Conservation (phyloP, 2,797 vertebrate genomes). For the Gorsachius magnificus region DNA sequence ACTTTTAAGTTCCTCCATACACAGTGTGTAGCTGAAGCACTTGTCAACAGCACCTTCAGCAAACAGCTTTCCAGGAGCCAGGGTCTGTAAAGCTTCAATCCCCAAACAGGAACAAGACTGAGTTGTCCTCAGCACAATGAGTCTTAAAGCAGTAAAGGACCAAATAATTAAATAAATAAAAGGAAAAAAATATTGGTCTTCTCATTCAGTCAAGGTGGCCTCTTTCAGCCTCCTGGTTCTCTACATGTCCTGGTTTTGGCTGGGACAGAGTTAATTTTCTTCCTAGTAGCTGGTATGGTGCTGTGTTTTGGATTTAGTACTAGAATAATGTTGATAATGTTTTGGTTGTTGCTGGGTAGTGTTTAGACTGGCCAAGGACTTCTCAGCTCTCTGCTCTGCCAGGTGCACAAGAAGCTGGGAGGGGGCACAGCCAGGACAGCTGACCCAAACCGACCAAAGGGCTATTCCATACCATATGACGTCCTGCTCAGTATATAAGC, state of each 20-base stretch:
- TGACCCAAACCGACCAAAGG: too few relatives aligned
- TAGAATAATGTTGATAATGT: too few relatives aligned
- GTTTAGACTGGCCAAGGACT: too few relatives aligned
- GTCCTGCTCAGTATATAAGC: too few relatives aligned
- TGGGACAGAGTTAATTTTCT: too few relatives aligned
- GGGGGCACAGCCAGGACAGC: too few relatives aligned
- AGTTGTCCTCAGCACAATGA: not conserved
- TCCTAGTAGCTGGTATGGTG: too few relatives aligned
- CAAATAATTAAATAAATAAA: not conserved
- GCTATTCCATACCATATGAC: too few relatives aligned
- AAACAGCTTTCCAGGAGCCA: not conserved
- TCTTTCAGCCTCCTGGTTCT: not conserved
- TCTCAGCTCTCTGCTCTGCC: too few relatives aligned
- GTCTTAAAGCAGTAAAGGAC: conserved; percentile 30
- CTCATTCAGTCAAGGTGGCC: not conserved
- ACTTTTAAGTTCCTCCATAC: not conserved
- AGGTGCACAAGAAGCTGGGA: too few relatives aligned
- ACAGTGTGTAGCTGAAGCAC: not conserved
- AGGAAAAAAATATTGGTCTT: not conserved
- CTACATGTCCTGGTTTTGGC: not conserved
- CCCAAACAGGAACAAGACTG: not conserved
- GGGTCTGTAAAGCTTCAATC: not conserved
- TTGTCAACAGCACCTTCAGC: not conserved
- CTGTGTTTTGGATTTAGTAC: too few relatives aligned
- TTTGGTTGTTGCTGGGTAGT: too few relatives aligned